Base-by-base conservation (phyloP, 2,797 vertebrate genomes). In the Hippoglossus hippoglossus region DNA sequence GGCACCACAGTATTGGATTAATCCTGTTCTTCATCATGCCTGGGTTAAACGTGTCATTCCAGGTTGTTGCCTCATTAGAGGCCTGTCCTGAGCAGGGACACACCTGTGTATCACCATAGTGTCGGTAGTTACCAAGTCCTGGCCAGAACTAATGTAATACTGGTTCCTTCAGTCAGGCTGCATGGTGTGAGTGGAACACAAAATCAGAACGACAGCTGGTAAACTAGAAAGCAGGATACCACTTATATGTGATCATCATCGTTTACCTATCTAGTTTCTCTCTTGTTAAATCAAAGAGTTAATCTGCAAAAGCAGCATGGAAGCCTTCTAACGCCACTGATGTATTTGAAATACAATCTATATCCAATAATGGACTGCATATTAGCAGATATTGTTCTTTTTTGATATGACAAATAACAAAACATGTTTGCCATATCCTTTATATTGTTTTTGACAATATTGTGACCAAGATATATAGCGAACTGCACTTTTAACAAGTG, bases 51-150 rank as follows among this genome's bases (percentile, higher is more conserved):
- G 68, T 56, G 59, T 60, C 63, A 63, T 36, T 44, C n/a, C 28
- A 73, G 59, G 49, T 84, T 73, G 85, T 70, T 61, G 44, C 12
- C 67, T 84, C 71, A 58, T 80, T 78, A 79, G 36, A 34, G 56
- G 50, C 8, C 71, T 8, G 34, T 73, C 66, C 75, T 67, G 61
- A 71, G 68, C 69, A 44, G 34, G 47, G 64, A 76, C 69, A 71
- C 47, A 46, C 56, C 34, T 28, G 61, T 70, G 61, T 5, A 2
- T 75, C 81, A 54, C 5, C 68, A 36, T 76, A 61, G 66, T 55
- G 41, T 44, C 15, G 16, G 18, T 39, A 4, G 24, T 10, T 39
- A 44, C 66, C 1, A 9, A 52, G 63, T 28, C 47, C 51, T 63
- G 60, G 41, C 24, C 82, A 53, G 22, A 70, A 12, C 58, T 53